Evolutionary conservation across 2,113 vertebrate genomes (phyloP).

Genomic region (Orycteropus afer): DNA sequence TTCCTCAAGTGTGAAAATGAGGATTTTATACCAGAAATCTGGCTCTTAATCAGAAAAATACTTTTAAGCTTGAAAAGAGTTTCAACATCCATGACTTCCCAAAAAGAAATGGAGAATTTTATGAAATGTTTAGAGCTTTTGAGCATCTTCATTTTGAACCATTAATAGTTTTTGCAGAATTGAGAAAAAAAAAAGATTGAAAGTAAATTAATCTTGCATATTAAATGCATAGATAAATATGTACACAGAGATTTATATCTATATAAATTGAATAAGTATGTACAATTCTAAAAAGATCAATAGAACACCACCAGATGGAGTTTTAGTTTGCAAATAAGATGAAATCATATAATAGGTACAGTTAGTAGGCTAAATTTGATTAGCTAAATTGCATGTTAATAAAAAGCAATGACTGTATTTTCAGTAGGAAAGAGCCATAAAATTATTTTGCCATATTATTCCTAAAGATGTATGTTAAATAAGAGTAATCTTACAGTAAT

Average conservation of each 20-base stretch:
- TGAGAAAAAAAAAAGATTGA: neutral
- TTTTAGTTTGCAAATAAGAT: slow-evolving; percentile 58
- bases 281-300: slow-evolving; percentile 33
- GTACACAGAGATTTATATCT: neutral
- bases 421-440: neutral
- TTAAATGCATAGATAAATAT: neutral
- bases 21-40: neutral
- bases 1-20: neutral
- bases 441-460: slow-evolving; percentile 21
- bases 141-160: neutral
- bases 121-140: neutral
- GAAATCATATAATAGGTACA: slow-evolving; percentile 2
- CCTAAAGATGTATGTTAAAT: neutral
- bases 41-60: neutral
- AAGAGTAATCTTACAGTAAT: neutral
- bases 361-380: slow-evolving; percentile 24
- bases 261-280: neutral
- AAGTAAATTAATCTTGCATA: neutral
- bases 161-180: neutral
- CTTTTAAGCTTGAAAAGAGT: neutral
- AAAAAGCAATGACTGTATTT: neutral
- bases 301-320: neutral
- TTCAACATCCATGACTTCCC: neutral
- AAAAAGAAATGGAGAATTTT: neutral
- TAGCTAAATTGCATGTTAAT: slow-evolving; percentile 15